A percentile compares a stretch with the other conserved stretches of the same genome.
Conservation (phyloP, 1,140 invertebrate genomes). For the Zaprionus nigranus region DNA sequence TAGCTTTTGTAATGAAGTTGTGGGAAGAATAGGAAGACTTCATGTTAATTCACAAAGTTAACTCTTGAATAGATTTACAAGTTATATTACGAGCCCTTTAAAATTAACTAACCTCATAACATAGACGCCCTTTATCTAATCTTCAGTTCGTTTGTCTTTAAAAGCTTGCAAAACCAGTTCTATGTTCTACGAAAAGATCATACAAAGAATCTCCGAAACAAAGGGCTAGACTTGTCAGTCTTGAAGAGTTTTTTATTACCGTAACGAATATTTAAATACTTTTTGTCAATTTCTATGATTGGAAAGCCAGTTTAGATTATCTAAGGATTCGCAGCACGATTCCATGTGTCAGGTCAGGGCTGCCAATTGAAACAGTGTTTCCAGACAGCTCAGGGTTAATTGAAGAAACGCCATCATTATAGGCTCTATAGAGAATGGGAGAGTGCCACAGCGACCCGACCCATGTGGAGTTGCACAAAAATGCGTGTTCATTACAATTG, state of each 20-base stretch:
- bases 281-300: not conserved
- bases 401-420: constrained; percentile 51
- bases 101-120: not conserved
- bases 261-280: not conserved
- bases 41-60: too few relatives aligned
- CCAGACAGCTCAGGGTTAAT: constrained; percentile 69
- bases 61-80: not conserved
- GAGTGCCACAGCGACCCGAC: constrained; percentile 23
- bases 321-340: constrained; percentile 17
- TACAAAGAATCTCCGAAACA: constrained; percentile 40
- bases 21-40: not conserved
- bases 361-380: constrained; percentile 53
- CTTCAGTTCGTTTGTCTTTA: constrained; percentile 7
- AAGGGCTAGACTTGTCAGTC: constrained; percentile 24
- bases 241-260: too few relatives aligned
- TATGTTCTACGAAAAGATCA: constrained; percentile 25
- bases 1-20: not conserved
- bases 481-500: constrained; percentile 79
- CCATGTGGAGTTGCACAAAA: constrained; percentile 48
- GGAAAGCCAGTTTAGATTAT: not conserved
- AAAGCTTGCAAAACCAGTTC: constrained; percentile 53
- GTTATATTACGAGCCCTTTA: not conserved
- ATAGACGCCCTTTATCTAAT: constrained; percentile 23
- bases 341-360: constrained; percentile 62
- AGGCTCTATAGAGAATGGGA: constrained; percentile 19